phyloP scores from a whole-genome alignment of 2,113 vertebrate species.

The Grammomys dolichurus region DNA sequence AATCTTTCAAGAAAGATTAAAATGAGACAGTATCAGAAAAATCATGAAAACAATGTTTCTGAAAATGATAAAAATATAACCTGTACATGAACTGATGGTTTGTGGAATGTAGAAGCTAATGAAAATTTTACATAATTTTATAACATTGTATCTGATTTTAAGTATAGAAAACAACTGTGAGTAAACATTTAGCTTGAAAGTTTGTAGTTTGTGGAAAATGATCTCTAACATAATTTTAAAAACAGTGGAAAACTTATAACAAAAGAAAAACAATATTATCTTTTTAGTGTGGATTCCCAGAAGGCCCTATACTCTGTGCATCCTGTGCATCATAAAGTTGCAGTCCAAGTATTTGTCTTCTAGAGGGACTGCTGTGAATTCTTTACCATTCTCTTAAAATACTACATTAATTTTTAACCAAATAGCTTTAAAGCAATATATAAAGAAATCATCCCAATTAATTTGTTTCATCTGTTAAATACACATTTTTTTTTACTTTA shows the following conservation, averaged over 20 bases:
- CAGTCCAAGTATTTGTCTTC: not conserved
- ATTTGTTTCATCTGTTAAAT: not conserved
- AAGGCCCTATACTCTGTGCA: not conserved
- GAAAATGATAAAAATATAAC: not conserved
- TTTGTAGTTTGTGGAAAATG: not conserved
- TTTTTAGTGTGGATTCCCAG: not conserved
- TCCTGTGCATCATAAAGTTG: not conserved
- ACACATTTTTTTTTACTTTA: not conserved
- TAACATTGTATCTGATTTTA: not conserved
- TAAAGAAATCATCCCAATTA: not conserved
- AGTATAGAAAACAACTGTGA: slow-evolving; percentile 24
- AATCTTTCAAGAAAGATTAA: not conserved
- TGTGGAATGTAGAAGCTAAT: not conserved
- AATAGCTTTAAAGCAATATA: slow-evolving; percentile 21
- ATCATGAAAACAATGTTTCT: not conserved
- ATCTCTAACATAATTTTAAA: not conserved
- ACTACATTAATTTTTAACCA: not conserved
- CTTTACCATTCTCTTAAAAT: not conserved
- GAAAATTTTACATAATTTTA: not conserved
- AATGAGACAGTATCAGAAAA: slow-evolving; percentile 16
- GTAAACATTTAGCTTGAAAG: not conserved
- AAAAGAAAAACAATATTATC: not conserved
- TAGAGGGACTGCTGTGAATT: not conserved
- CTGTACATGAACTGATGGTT: not conserved
- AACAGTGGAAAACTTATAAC: not conserved